These are phyloP conservation scores for Lagopus leucura DNA, from an alignment of 2,113 vertebrate genomes.

Conservation along the genomic window DNA sequence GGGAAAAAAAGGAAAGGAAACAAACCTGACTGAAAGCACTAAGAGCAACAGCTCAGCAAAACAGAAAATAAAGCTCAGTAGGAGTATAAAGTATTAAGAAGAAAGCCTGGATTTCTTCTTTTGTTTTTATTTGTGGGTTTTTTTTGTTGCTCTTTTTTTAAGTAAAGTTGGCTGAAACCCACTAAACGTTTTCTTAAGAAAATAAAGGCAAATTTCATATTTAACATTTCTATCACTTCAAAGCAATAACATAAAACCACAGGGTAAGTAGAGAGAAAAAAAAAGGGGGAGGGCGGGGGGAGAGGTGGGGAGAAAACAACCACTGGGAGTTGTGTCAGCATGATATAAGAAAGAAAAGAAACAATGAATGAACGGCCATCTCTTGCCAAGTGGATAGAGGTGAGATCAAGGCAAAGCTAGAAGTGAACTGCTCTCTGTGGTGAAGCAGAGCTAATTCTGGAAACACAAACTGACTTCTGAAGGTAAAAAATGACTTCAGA, in stretches of 20 bases:
- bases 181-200: background rate
- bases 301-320: too few relatives aligned
- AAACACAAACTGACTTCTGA: rapidly evolving
- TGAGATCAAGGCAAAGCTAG: background rate
- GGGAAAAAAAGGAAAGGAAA: too few relatives aligned
- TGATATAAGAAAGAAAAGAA: background rate
- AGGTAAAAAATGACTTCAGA: background rate
- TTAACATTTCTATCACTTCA: background rate
- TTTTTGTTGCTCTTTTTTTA: too few relatives aligned
- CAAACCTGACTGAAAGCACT: too few relatives aligned
- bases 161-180: too few relatives aligned
- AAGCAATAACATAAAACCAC: background rate
- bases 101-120: too few relatives aligned
- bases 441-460: background rate
- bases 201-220: background rate
- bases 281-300: too few relatives aligned
- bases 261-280: background rate
- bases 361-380: background rate
- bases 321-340: background rate
- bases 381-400: background rate
- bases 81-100: too few relatives aligned
- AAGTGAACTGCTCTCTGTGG: background rate
- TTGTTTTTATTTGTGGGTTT: too few relatives aligned
- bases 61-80: too few relatives aligned
- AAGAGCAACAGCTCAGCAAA: too few relatives aligned